Evolutionary conservation across 2,888 invertebrate genomes (phyloP), one percentile per base, ranked within the genome.

Genomic region (Himalopsyche anomala): DNA sequence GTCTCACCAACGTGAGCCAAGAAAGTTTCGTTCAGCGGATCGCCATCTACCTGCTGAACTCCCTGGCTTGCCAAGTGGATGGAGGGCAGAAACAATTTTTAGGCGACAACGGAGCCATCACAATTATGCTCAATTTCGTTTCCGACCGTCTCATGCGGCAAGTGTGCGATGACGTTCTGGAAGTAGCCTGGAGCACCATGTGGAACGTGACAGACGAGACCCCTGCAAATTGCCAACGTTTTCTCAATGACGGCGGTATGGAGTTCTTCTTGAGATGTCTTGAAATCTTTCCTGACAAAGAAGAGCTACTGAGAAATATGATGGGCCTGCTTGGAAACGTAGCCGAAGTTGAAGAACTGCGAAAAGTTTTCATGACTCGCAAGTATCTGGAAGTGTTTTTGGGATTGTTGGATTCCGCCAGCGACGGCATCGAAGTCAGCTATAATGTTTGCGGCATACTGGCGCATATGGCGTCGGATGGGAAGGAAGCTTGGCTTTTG

Each of bases 181-280:
- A 99, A 92, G 98, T 98, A 19, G 98, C 99, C 5, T 99, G 99
- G 99, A 98, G 98, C 86, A 98, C 98, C n/a, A 97, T 99, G 97
- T 99, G 99, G 99, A 99, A 99, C 92, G 97, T 97, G 89, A 97
- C 97, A 54, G 99, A 99, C 91, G 99, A 99, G 93, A 99, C 99
- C 15, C 97, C 98, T 79, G 94, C 96, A 89, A 99, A 99, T 93
- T 99, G 99, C 93, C 94, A 96, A 91, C 94, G 97, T 90, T 99
- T 99, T 93, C 94, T 99, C 86, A 95, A 97, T 89, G 95, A 96
- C 88, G 94, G 95, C 74, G 99, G 99, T 89, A 97, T 99, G 97
- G 95, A 96, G 89, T 95, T 96, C 89, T 99, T 99, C 92, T 94
- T 98, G 17, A 95, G 95, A 89, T 99, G 99, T 91, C 95, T 98